Conservation (phyloP, 2,888 invertebrate species). For the Sarcophaga rosellei region DNA sequence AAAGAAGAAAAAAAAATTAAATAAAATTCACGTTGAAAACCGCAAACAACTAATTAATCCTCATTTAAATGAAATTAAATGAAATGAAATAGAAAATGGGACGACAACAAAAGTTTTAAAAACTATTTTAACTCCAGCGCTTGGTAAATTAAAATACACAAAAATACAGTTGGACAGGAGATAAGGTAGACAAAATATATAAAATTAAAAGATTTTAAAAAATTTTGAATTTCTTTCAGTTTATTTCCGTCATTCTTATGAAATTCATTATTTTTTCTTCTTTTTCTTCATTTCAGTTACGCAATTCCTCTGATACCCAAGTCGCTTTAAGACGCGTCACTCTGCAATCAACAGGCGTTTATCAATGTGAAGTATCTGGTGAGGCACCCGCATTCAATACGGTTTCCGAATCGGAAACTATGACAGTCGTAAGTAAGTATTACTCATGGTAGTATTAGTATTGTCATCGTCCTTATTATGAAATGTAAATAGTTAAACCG, state of each 20-base stretch:
- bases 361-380: constrained; percentile 90
- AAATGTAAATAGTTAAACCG: not conserved
- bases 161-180: too few relatives aligned
- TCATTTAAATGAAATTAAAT: constrained; percentile 31
- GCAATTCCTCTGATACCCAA: constrained; percentile 85
- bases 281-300: constrained; percentile 82
- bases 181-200: not conserved
- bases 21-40: not conserved
- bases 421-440: constrained; percentile 88
- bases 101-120: not conserved
- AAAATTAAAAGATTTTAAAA: not conserved
- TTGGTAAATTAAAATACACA: not conserved
- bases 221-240: not conserved
- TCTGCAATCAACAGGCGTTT: constrained; percentile 87
- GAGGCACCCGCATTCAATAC: constrained; percentile 90
- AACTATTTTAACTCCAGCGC: not conserved
- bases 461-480: not conserved
- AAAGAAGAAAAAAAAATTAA: too few relatives aligned
- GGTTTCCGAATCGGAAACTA: constrained; percentile 87
- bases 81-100: not conserved
- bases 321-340: constrained; percentile 86
- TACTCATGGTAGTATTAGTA: not conserved
- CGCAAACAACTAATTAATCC: constrained; percentile 24
- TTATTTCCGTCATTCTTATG: not conserved
- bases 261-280: too few relatives aligned